Evolutionary conservation across 2,113 vertebrate species (phyloP), one percentile per base, ranked within the genome.

Genomic region (Poeciliopsis turrubarensis): DNA sequence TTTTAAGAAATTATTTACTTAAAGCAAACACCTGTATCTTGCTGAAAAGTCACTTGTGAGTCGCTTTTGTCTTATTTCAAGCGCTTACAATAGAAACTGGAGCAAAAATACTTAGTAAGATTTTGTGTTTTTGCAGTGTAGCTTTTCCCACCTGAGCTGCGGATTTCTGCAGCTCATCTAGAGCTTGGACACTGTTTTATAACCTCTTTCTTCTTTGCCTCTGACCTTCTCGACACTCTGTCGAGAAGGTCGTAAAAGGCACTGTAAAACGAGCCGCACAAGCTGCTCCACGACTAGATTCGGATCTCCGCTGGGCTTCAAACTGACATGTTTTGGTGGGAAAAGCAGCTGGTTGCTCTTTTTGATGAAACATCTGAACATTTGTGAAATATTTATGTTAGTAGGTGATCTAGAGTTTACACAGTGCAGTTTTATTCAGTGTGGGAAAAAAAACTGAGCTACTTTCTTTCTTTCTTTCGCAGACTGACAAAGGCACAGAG

Each of bases 401-500:
- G 44, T 17, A 57, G 25, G 25, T 57, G 10, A 57, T 8, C 1
- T 2, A 27, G 13, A 39, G 12, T 26, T 39, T 41, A 19, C 30
- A 47, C 44, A 47, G 44, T 19, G 4, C 17, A 47, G 17, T 47
- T 47, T 47, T 47, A 6, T 19, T 41, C 14, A 41, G 17, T 47
- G 44, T 37, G 34, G 10, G 34, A 9, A n/a, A 9, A 57, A 57
- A 29, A 29, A 29, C 29, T 29, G 29, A 29, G 29, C 29, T 29
- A 29, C 1, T 15, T 15, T 15, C 2, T 34, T 34, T 34, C 2
- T 15, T 15, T 22, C 26, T 2, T 6, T 41, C n/a, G 0, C 84
- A 99, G 98, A 95, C 93, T 29, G 92, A 92, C 78, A 94, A 94
- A 85, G 96, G 96, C 61, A 94, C 96, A 4, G 94, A 96, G 72